These are phyloP conservation scores for Drosophila sturtevanti DNA, from an alignment of 1,140 invertebrate genomes.

Conservation along the genomic window DNA sequence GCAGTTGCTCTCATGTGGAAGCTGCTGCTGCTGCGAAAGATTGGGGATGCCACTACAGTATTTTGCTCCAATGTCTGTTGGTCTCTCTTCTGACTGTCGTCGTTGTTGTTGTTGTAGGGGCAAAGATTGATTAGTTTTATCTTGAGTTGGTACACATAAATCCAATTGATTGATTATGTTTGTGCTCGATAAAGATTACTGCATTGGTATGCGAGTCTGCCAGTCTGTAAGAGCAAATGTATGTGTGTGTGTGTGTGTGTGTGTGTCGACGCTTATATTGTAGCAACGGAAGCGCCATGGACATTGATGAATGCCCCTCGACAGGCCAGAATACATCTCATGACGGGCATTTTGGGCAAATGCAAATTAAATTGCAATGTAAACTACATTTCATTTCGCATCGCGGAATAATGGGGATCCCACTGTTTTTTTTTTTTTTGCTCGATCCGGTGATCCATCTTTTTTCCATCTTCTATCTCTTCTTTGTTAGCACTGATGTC, in stretches of 20 bases:
- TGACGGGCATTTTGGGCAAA: background rate
- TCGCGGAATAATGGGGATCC: conserved; percentile 40
- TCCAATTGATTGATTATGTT: conserved; percentile 82
- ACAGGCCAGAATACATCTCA: conserved; percentile 31
- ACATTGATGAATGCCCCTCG: conserved; percentile 73
- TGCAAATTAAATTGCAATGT: conserved; percentile 29
- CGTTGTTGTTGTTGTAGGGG: conserved; percentile 24
- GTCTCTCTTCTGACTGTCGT: conserved; percentile 46
- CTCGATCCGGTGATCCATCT: conserved; percentile 69
- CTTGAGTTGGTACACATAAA: conserved; percentile 81
- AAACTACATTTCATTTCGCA: conserved; percentile 8
- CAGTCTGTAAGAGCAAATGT: too few species aligned
- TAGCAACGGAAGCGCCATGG: conserved; percentile 62
- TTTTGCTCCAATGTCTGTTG: conserved; percentile 25
- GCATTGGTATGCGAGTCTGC: conserved; percentile 66
- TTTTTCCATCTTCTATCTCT: conserved; percentile 13
- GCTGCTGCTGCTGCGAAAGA: conserved; percentile 4
- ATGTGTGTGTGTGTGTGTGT: conserved; percentile 17
- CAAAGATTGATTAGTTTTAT: conserved; percentile 82
- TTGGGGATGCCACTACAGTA: conserved; percentile 2
- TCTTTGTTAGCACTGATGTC: conserved; percentile 22
- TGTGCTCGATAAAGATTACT: conserved; percentile 77
- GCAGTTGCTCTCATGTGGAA: conserved; percentile 16
- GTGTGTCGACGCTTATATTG: conserved; percentile 16
- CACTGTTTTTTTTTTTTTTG: conserved; percentile 8